A percentile compares a stretch with the other conserved stretches of the same genome.
These are phyloP conservation scores for Branchinecta sandiegonensis DNA, from an alignment of 2,888 invertebrate species.

Conservation along the genomic window DNA sequence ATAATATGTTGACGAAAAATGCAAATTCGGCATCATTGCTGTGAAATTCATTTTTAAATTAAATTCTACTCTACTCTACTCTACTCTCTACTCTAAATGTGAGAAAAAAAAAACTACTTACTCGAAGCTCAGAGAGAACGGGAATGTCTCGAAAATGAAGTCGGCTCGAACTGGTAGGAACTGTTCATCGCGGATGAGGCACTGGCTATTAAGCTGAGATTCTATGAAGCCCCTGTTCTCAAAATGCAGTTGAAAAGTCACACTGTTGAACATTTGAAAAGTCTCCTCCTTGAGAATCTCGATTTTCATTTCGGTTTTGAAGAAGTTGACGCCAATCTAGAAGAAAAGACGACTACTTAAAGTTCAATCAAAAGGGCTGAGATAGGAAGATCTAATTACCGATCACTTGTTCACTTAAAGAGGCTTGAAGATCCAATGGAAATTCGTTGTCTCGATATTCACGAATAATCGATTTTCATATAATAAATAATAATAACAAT, in stretches of 20 bases:
- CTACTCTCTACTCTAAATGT: too few species aligned
- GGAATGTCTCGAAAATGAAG: constrained; percentile 88
- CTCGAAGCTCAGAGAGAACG: constrained; percentile 94
- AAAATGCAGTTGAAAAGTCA: constrained; percentile 82
- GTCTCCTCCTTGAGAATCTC: constrained; percentile 73
- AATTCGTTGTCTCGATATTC: too few species aligned
- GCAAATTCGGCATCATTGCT: too few species aligned
- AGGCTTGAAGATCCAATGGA: too few species aligned
- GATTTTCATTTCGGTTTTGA: constrained; percentile 85
- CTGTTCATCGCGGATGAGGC: constrained; percentile 74
- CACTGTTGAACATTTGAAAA: constrained; percentile 77
- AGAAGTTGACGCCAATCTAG: constrained; percentile 77
- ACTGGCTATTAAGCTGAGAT: constrained; percentile 55
- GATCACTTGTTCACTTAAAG: too few species aligned
- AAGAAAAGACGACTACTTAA: constrained; percentile 24
- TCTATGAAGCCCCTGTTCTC: constrained; percentile 81
- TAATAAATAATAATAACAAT: too few species aligned
- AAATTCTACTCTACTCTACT: too few species aligned
- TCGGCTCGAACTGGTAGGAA: constrained; percentile 75
- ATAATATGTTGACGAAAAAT: too few species aligned
- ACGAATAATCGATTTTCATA: too few species aligned
- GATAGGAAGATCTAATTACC: too few species aligned
- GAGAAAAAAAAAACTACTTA: constrained; percentile 38
- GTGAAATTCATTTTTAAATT: too few species aligned
- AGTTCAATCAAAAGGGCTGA: constrained; percentile 4